These are phyloP conservation scores for Saccostrea glomerata DNA, from an alignment of 1,140 invertebrate species.

Conservation along the genomic window DNA sequence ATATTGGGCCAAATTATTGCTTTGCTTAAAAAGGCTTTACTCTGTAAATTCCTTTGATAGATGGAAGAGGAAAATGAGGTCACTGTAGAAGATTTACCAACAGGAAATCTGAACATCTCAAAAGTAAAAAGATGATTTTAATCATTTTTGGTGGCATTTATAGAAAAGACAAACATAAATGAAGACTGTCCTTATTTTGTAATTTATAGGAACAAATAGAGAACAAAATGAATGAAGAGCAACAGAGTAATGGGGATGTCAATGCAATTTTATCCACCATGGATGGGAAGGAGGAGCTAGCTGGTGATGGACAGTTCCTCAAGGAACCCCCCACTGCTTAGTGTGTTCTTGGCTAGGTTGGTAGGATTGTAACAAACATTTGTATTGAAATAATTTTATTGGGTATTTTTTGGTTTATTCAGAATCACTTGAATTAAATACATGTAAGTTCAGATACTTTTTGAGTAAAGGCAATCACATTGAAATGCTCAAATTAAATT, in stretches of 20 bases:
- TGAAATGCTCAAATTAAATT: too few relatives aligned
- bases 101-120: background rate
- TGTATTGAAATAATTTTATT: too few relatives aligned
- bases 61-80: background rate
- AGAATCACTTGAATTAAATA: too few relatives aligned
- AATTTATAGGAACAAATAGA: conserved; percentile 49
- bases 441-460: too few relatives aligned
- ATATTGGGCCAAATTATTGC: too few relatives aligned
- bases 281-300: conserved; percentile 63
- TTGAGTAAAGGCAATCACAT: too few relatives aligned
- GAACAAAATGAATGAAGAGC: conserved; percentile 63
- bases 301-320: conserved; percentile 67
- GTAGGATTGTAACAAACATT: too few relatives aligned
- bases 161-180: background rate
- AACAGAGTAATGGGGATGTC: conserved; percentile 55
- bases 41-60: background rate
- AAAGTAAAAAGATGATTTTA: background rate
- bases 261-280: conserved; percentile 60
- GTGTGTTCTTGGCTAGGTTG: background rate
- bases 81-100: background rate
- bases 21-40: background rate
- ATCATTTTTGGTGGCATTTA: background rate
- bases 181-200: background rate
- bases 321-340: conserved; percentile 63
- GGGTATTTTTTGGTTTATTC: too few relatives aligned